These are phyloP conservation scores for Homalodisca vitripennis DNA, from an alignment of 1,140 invertebrate species.

Conservation along the genomic window DNA sequence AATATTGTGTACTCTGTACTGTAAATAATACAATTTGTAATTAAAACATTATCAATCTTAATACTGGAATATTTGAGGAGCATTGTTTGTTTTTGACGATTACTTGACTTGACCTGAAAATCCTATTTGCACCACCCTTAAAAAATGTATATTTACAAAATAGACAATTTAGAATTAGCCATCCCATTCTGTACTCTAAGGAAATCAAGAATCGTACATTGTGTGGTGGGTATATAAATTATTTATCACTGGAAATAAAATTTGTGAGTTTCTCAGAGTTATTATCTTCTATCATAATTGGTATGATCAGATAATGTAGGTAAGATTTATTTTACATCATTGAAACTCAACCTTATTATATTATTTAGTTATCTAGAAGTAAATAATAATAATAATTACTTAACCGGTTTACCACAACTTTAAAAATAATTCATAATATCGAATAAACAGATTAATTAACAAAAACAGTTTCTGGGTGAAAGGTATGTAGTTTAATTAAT, in stretches of 20 bases:
- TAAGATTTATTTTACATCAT: slow-evolving; percentile 51
- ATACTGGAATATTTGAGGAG: no score
- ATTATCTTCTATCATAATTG: slow-evolving; percentile 6
- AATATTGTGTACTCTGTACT: neutral
- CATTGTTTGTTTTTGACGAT: no score
- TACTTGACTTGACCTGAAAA: no score
- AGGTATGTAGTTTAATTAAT: no score
- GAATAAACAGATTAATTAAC: neutral
- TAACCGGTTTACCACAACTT: neutral
- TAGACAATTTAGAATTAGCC: neutral
- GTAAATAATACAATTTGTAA: neutral
- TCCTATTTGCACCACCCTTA: neutral
- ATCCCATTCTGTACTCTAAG: neutral
- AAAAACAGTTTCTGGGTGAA: neutral
- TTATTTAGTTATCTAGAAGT: no score
- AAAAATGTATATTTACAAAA: neutral
- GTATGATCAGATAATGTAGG: slow-evolving; percentile 58
- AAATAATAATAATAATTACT: no score
- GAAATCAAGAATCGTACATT: neutral
- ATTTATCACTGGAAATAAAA: no score
- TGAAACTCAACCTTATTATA: neutral
- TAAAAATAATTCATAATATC: neutral
- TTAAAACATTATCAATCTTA: no score
- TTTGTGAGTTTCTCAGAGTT: neutral
- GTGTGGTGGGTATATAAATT: no score